phyloP scores from a whole-genome alignment of 2,113 vertebrate species.

The Aramus guarauna region DNA sequence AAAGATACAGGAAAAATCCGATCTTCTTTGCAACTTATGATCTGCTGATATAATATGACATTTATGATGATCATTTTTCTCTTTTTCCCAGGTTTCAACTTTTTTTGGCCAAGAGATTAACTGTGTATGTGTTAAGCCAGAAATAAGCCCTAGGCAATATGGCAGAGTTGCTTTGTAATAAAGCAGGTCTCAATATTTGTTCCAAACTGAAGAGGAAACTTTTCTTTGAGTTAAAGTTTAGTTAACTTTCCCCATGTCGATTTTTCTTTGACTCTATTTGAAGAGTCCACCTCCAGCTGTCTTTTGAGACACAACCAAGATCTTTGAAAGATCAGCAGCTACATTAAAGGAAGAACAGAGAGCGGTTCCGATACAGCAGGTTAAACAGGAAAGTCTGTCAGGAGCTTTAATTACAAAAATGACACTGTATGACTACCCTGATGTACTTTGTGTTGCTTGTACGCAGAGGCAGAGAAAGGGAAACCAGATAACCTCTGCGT shows the following conservation, averaged over 20 bases:
- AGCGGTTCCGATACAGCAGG: neutral
- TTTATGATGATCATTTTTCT: neutral
- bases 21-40: neutral
- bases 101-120: neutral
- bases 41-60: neutral
- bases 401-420: slow-evolving; percentile 51
- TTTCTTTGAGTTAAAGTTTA: slow-evolving; percentile 57
- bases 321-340: slow-evolving; percentile 54
- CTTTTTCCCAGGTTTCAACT: neutral
- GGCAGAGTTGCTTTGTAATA: slow-evolving; percentile 36
- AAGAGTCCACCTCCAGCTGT: slow-evolving; percentile 42
- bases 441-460: neutral
- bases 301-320: slow-evolving; percentile 50
- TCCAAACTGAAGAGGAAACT: slow-evolving; percentile 45
- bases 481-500: neutral
- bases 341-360: slow-evolving; percentile 54
- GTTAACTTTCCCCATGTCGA: slow-evolving; percentile 11
- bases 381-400: slow-evolving; percentile 37
- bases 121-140: neutral
- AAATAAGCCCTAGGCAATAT: slow-evolving; percentile 23
- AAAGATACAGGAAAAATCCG: neutral
- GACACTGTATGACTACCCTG: neutral
- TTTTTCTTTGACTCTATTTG: slow-evolving; percentile 50
- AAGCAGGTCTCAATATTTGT: slow-evolving; percentile 53
- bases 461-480: neutral